Conservation (phyloP, 2,888 invertebrate genomes). For the Pandemis corylana region DNA sequence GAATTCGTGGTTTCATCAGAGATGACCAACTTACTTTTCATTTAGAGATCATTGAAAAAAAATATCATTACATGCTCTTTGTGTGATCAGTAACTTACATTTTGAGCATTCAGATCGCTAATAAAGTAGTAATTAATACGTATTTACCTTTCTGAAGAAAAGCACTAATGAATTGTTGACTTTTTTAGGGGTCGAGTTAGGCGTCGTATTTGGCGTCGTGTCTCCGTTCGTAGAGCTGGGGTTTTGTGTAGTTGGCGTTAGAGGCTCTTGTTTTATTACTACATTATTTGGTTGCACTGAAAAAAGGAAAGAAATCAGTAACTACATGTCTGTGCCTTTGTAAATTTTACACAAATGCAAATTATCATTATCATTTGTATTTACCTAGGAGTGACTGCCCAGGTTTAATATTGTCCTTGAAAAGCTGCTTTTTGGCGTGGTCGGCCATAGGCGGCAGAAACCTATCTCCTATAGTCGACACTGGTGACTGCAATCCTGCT, state of each 20-base stretch:
- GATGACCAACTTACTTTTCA: too few species aligned
- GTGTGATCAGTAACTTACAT: too few species aligned
- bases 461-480: conserved; percentile 85
- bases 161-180: conserved; percentile 82
- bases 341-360: not conserved
- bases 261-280: conserved; percentile 49
- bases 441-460: conserved; percentile 87
- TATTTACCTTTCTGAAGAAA: conserved; percentile 93
- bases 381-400: conserved; percentile 84
- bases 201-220: conserved; percentile 63
- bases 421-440: conserved; percentile 79
- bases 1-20: too few species aligned
- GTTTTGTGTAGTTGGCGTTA: conserved; percentile 50
- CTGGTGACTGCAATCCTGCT: conserved; percentile 81
- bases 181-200: conserved; percentile 72
- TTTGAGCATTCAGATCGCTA: too few species aligned
- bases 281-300: conserved; percentile 64
- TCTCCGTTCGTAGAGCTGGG: conserved; percentile 52
- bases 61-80: too few species aligned
- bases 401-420: conserved; percentile 83
- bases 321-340: not conserved
- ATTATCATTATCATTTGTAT: not conserved
- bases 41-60: too few species aligned
- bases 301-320: conserved; percentile 40
- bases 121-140: too few species aligned